Conservation (phyloP, 2,888 invertebrate species). For the Creontiades dilutus region DNA sequence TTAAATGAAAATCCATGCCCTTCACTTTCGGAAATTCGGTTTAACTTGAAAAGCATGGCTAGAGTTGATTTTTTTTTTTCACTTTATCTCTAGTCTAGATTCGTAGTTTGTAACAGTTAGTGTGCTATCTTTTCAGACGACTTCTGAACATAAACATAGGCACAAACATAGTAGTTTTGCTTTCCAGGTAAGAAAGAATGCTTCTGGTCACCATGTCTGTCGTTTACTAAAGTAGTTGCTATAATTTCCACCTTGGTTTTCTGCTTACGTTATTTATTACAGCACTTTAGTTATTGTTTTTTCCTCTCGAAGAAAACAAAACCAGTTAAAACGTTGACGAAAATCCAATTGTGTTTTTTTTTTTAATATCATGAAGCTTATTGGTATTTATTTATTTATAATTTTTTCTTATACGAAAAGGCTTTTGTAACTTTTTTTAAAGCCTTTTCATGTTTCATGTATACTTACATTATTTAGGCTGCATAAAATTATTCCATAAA, state of each 20-base stretch:
- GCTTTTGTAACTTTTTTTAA: not conserved
- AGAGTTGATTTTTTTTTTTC: constrained; percentile 52
- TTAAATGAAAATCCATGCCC: not conserved
- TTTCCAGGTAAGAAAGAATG: constrained; percentile 72
- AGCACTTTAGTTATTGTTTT: constrained; percentile 58
- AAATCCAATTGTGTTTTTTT: not conserved
- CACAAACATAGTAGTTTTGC: constrained; percentile 70
- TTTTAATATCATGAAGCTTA: constrained; percentile 8
- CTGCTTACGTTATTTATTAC: constrained; percentile 47
- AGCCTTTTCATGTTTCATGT: constrained; percentile 29
- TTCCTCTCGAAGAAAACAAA: not conserved
- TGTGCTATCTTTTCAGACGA: constrained; percentile 71
- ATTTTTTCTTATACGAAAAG: constrained; percentile 7
- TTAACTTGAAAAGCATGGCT: constrained; percentile 39
- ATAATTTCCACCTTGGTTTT: constrained; percentile 57
- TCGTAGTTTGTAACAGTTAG: constrained; percentile 69
- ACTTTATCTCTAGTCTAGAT: constrained; percentile 62
- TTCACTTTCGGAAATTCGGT: constrained; percentile 3
- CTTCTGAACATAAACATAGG: constrained; percentile 69
- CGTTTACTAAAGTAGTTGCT: constrained; percentile 67
- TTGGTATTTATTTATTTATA: constrained; percentile 22
- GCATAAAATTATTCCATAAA: not conserved
- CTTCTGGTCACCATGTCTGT: constrained; percentile 72
- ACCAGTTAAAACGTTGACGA: not conserved
- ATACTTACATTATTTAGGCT: not conserved